phyloP scores from a whole-genome alignment of 2,113 vertebrate genomes.

The Trematomus loennbergii region DNA sequence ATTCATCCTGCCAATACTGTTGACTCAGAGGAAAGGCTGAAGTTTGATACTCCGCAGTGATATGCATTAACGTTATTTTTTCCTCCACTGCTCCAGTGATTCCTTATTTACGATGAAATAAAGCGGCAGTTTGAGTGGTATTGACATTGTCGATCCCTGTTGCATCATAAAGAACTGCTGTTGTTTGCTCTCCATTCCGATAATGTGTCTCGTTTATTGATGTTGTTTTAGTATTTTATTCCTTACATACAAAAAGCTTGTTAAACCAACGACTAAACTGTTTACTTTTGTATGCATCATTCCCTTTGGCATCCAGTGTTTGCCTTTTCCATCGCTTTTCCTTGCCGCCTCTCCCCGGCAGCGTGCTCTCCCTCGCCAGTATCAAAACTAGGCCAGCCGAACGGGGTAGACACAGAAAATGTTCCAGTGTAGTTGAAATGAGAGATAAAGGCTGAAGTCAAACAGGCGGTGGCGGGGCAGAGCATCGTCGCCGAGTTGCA shows the following conservation, averaged over 20 bases:
- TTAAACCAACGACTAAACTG: constrained; percentile 41
- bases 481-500: constrained; percentile 37
- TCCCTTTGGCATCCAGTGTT: constrained; percentile 30
- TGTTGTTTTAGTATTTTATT: constrained; percentile 1
- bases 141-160: constrained; percentile 49
- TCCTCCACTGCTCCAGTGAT: constrained; percentile 33
- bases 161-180: constrained; percentile 25
- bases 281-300: constrained; percentile 42
- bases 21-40: constrained; percentile 64
- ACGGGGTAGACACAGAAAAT: constrained; percentile 46
- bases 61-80: constrained; percentile 46
- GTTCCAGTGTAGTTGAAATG: constrained; percentile 57
- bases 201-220: constrained; percentile 34
- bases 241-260: constrained; percentile 26
- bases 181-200: constrained; percentile 29
- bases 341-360: constrained; percentile 42
- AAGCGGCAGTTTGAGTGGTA: constrained; percentile 60
- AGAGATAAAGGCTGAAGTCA: constrained; percentile 73
- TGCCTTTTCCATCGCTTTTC: constrained; percentile 7
- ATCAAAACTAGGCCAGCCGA: constrained; percentile 71
- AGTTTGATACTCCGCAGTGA: constrained; percentile 50
- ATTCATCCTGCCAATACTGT: constrained; percentile 45
- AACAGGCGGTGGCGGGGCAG: constrained; percentile 57
- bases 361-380: constrained; percentile 29
- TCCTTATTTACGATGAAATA: constrained; percentile 58